Conservation (phyloP, 1,140 invertebrate genomes). For the Drosophila bocqueti region DNA sequence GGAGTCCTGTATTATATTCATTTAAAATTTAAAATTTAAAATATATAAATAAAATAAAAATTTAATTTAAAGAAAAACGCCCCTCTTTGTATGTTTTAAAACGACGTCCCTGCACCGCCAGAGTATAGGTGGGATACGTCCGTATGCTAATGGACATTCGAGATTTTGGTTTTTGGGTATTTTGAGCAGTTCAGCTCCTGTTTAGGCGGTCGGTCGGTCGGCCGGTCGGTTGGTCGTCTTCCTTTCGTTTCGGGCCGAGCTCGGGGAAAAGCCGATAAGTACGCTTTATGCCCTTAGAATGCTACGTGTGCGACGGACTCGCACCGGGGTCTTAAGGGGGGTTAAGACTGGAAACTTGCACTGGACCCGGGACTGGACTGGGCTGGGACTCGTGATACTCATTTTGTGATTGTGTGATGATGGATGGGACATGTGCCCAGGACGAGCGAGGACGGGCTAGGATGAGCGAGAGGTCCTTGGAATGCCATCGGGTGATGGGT, state of each 20-base stretch:
- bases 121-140: conserved; percentile 53
- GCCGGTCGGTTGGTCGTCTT: conserved; percentile 8
- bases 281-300: conserved; percentile 82
- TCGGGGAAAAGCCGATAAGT: conserved; percentile 79
- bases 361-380: conserved; percentile 41
- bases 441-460: background rate
- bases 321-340: conserved; percentile 2
- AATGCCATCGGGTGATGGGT: conserved; percentile 50
- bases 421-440: conserved; percentile 73
- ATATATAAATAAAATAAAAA: too few relatives aligned
- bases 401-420: conserved; percentile 84
- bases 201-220: conserved; percentile 21
- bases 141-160: conserved; percentile 84
- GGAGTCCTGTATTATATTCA: too few relatives aligned
- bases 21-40: too few relatives aligned
- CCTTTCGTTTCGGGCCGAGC: conserved; percentile 35
- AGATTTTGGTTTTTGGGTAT: conserved; percentile 83
- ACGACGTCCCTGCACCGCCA: background rate
- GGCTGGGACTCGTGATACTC: conserved; percentile 67
- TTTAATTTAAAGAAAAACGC: background rate
- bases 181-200: conserved; percentile 77
- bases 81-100: background rate
- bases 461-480: conserved; percentile 34
- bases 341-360: conserved; percentile 1
- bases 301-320: conserved; percentile 60